Conservation (phyloP, 2,113 vertebrate species). For the Myrmecophaga tridactyla region DNA sequence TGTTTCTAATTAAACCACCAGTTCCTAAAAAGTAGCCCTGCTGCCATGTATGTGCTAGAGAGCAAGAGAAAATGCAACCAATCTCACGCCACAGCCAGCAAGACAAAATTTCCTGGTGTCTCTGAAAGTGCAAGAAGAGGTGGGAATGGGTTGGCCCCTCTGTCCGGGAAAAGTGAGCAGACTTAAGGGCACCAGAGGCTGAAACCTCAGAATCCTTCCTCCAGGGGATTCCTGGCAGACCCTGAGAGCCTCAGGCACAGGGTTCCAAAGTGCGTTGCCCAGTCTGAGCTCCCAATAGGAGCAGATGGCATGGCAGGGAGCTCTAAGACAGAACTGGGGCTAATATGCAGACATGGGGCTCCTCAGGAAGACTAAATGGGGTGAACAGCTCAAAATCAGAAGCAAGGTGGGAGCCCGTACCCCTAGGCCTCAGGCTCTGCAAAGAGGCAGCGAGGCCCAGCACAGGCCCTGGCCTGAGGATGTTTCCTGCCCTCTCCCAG, state of each 20-base stretch:
- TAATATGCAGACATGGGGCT: background rate
- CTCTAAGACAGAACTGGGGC: background rate
- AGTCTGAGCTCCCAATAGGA: background rate
- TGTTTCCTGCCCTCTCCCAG: background rate
- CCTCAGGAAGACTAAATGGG: background rate
- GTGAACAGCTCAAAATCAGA: background rate
- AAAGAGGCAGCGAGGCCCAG: background rate
- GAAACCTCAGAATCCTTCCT: background rate
- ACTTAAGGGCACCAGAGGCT: background rate
- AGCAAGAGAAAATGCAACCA: background rate
- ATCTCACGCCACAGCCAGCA: background rate
- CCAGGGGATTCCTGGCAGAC: background rate
- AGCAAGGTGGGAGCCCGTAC: background rate
- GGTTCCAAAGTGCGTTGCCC: background rate
- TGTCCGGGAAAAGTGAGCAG: background rate
- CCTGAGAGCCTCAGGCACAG: background rate
- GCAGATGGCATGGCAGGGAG: background rate
- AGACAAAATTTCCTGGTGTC: background rate
- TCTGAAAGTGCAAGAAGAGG: background rate
- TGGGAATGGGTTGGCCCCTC: background rate
- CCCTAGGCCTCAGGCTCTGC: background rate
- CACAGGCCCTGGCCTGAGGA: background rate
- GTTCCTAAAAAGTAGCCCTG: constrained; percentile 10
- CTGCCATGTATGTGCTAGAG: background rate
- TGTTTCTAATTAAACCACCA: constrained; percentile 44